Evolutionary conservation across 2,113 vertebrate genomes (phyloP).

Genomic region (Microcebus tavaratra): DNA sequence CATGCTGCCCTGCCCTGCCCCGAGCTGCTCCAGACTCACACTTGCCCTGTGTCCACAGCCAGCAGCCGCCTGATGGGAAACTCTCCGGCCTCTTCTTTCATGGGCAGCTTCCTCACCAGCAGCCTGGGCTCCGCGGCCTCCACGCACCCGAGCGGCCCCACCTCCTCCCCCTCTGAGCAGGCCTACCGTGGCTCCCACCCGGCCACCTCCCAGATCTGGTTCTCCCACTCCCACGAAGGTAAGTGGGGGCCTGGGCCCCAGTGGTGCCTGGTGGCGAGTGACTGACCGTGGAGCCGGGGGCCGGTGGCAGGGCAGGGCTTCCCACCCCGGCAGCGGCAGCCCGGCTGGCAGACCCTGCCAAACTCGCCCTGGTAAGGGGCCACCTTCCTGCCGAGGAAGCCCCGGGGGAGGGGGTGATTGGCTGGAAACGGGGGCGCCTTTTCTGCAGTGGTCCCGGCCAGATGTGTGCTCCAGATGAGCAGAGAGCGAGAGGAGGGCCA

Average conservation of each 20-base stretch:
- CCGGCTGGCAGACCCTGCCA: not conserved
- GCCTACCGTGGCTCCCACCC: constrained; percentile 94
- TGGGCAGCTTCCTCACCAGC: constrained; percentile 97
- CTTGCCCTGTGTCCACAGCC: constrained; percentile 76
- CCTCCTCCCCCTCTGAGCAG: constrained; percentile 93
- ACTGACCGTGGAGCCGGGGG: not conserved
- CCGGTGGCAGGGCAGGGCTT: not conserved
- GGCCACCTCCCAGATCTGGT: constrained; percentile 96
- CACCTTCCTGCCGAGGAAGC: not conserved
- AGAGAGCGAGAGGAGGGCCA: not conserved
- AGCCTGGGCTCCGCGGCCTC: constrained; percentile 93
- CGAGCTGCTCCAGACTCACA: not conserved
- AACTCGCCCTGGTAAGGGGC: not conserved
- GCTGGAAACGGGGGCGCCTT: not conserved
- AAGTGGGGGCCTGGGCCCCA: constrained; percentile 59
- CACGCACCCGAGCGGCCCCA: constrained; percentile 90
- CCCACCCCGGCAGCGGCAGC: not conserved
- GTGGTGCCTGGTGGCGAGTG: rapidly evolving
- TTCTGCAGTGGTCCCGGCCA: constrained; percentile 21
- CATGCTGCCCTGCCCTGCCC: not conserved
- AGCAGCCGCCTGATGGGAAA: constrained; percentile 96
- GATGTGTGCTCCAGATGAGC: constrained; percentile 65
- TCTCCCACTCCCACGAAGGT: constrained; percentile 99
- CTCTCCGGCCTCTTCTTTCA: constrained; percentile 92
- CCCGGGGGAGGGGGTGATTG: not conserved